A percentile compares a stretch with the other conserved stretches of the same genome.
These are phyloP conservation scores for Hylaea fasciaria DNA, from an alignment of 2,888 invertebrate species.

Conservation along the genomic window DNA sequence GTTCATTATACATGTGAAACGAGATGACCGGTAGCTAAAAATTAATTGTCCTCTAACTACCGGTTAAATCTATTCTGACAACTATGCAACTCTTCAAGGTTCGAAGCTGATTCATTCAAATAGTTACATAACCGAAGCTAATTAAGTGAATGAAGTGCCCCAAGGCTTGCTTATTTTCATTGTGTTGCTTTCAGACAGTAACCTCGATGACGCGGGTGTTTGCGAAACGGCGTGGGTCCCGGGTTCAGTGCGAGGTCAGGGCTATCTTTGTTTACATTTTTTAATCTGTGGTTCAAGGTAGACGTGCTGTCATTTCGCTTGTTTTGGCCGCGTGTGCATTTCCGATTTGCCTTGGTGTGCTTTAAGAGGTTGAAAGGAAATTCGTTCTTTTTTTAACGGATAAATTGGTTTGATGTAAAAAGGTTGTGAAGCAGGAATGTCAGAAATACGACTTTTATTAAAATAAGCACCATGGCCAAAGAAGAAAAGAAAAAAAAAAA, in stretches of 20 bases:
- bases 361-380: background rate
- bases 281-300: conserved; percentile 38
- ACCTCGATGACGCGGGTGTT: conserved; percentile 35
- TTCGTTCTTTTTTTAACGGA: background rate
- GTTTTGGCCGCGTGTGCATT: conserved; percentile 24
- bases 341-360: conserved; percentile 20
- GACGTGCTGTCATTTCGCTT: conserved; percentile 17
- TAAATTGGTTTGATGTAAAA: background rate
- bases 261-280: conserved; percentile 39
- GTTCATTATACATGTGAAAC: no score
- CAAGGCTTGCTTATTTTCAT: conserved; percentile 13
- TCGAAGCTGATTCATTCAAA: background rate
- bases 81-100: background rate
- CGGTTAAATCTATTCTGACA: background rate
- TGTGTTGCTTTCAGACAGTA: conserved; percentile 8
- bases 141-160: conserved; percentile 17
- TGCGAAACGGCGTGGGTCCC: conserved; percentile 29
- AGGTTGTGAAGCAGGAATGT: no score
- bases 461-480: no score
- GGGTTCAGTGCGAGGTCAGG: conserved; percentile 41
- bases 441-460: no score
- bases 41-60: no score
- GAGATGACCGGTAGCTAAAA: no score
- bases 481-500: no score
- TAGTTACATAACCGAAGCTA: conserved; percentile 8